phyloP scores from a whole-genome alignment of 2,888 invertebrate species.

The Hymenopus coronatus region DNA sequence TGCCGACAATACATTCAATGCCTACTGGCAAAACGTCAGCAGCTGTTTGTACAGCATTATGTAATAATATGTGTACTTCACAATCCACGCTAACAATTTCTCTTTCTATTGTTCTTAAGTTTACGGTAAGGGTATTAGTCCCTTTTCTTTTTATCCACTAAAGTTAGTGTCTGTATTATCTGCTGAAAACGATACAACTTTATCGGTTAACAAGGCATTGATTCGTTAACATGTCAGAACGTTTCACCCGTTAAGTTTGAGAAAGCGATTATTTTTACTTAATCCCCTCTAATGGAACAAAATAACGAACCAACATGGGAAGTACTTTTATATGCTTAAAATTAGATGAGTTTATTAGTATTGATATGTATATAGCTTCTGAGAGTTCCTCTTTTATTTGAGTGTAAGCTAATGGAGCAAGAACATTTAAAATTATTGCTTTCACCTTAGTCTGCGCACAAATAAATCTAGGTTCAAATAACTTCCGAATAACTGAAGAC shows the following conservation, averaged over 20 bases:
- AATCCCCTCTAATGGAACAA: background rate
- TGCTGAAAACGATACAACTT: constrained; percentile 45
- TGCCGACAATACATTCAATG: constrained; percentile 40
- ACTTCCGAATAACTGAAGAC: background rate
- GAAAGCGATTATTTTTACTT: constrained; percentile 13
- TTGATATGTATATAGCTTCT: background rate
- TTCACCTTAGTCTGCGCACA: constrained; percentile 2
- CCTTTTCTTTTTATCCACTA: constrained; percentile 33
- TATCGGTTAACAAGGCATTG: constrained; percentile 1
- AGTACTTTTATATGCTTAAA: constrained; percentile 14
- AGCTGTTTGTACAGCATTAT: constrained; percentile 41
- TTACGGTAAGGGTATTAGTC: constrained; percentile 37
- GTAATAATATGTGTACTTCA: constrained; percentile 42
- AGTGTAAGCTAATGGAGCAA: background rate
- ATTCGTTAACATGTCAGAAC: constrained; percentile 1
- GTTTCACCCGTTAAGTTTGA: background rate
- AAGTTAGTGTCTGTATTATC: constrained; percentile 40
- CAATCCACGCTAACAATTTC: too few relatives aligned
- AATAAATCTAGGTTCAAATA: background rate
- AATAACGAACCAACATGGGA: constrained; percentile 7
- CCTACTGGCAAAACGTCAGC: constrained; percentile 41
- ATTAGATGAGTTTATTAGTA: constrained; percentile 4
- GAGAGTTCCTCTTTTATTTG: background rate
- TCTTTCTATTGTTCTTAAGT: constrained; percentile 29
- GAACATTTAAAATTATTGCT: constrained; percentile 2